phyloP scores from a whole-genome alignment of 2,797 vertebrate genomes.

The Ctenopoma kingsleyae region DNA sequence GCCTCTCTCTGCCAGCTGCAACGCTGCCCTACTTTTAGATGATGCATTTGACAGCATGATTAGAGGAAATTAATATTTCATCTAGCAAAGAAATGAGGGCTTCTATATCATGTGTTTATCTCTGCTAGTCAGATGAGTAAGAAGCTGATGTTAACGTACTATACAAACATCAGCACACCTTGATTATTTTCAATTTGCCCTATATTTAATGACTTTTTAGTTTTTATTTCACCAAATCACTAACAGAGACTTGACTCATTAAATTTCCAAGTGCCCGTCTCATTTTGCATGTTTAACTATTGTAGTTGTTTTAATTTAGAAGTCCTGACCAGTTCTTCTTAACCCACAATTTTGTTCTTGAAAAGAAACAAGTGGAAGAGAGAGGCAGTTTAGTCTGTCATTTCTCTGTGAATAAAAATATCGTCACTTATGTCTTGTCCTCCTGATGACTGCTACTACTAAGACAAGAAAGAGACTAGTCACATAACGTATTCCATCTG shows the following conservation, averaged over 20 bases:
- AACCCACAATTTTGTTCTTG: conserved; percentile 14
- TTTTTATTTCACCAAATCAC: conserved; percentile 24
- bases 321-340: conserved; percentile 5
- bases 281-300: conserved; percentile 74
- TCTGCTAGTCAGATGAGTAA: conserved; percentile 7
- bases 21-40: conserved; percentile 71
- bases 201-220: background rate
- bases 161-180: conserved; percentile 9
- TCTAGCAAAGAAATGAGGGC: conserved; percentile 48
- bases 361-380: conserved; percentile 27
- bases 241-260: conserved; percentile 46
- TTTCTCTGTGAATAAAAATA: conserved; percentile 33
- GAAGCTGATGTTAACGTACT: background rate
- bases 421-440: conserved; percentile 11
- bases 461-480: background rate
- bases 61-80: conserved; percentile 76
- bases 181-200: background rate
- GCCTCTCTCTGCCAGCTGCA: conserved; percentile 41
- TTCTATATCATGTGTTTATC: conserved; percentile 60
- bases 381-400: conserved; percentile 1
- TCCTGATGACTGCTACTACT: background rate
- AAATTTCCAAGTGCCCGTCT: conserved; percentile 73
- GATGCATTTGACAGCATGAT: conserved; percentile 72
- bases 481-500: conserved; percentile 10
- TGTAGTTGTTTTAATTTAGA: conserved; percentile 62